Evolutionary conservation across 2,797 vertebrate species (phyloP), one percentile per base, ranked within the genome.

Genomic region (Phoeniculus purpureus): DNA sequence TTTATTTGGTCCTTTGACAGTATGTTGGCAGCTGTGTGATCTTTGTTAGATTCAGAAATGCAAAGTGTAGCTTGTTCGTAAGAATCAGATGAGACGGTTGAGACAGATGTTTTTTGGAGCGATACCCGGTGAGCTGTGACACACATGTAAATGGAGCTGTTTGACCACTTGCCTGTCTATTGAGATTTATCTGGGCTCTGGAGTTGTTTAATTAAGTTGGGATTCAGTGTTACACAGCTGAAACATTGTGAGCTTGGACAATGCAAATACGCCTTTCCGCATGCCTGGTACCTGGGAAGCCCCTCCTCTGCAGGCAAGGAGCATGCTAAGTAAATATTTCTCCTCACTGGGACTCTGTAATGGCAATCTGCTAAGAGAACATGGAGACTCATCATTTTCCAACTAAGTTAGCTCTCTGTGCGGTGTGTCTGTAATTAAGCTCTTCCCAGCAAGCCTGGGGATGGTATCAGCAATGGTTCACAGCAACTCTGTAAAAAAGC

Each of bases 1-100:
- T 93, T 96, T 94, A 95, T 96, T 95, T 96, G 96, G 93, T 96
- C 85, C 94, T 95, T 95, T 92, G 93, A 93, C 93, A 95, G 91
- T 74, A 51, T 76, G 81, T 93, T 94, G 95, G 95, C 95, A 97
- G 95, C 95, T 96, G 95, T 84, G 93, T 93, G 93, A 95, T 95
- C 95, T 97, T 95, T 96, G 96, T 93, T 88, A 91, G 92, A 94
- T 90, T 95, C 92, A 93, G 32, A 95, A 96, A 96, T 94, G 94
- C 92, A 91, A 95, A 96, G 87, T 77, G 94, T 79, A 74, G 88
- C 94, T 93, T 93, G 95, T 93, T 95, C 93, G 89, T 84, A 82
- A 54, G 94, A 96, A 95, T 96, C 94, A 85, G 88, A 94, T 81
- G 94, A 96, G 95, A 45, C 79, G 85, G 82, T 58, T 51, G 89